A percentile compares a stretch with the other conserved stretches of the same genome.
These are phyloP conservation scores for Anser brachyrhynchus DNA, from an alignment of 2,113 vertebrate genomes.

Conservation along the genomic window DNA sequence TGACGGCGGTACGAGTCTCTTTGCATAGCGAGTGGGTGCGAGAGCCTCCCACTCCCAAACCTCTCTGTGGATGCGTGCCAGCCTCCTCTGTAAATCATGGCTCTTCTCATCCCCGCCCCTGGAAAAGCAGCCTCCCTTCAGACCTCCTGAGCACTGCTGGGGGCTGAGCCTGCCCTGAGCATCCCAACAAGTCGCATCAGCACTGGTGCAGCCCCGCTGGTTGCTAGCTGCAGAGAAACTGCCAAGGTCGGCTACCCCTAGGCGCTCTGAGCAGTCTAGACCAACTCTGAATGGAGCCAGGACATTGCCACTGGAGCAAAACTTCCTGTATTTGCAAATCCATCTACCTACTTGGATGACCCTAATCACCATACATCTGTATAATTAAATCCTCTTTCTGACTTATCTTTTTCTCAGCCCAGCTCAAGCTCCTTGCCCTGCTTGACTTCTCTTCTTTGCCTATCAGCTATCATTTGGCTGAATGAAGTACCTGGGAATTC, in stretches of 20 bases:
- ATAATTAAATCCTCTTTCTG: slow-evolving; percentile 45
- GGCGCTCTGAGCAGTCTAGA: not conserved
- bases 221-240: not conserved
- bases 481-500: slow-evolving; percentile 16
- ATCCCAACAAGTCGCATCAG: not conserved
- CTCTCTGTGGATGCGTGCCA: not conserved
- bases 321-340: slow-evolving; percentile 54
- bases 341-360: slow-evolving; percentile 6
- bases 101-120: not conserved
- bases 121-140: slow-evolving; percentile 17
- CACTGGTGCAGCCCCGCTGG: not conserved
- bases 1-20: not conserved
- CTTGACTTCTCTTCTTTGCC: slow-evolving; percentile 50
- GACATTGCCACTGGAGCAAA: not conserved
- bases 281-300: not conserved
- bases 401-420: slow-evolving; percentile 41
- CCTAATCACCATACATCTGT: slow-evolving; percentile 40
- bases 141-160: not conserved
- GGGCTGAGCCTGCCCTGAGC: not conserved
- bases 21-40: slow-evolving; percentile 48
- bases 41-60: slow-evolving; percentile 45
- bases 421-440: slow-evolving; percentile 5
- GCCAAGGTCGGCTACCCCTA: not conserved
- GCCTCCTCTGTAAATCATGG: not conserved
- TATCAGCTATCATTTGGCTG: slow-evolving; percentile 58